These are phyloP conservation scores for Physella acuta DNA, from an alignment of 1,140 invertebrate genomes.

Conservation along the genomic window DNA sequence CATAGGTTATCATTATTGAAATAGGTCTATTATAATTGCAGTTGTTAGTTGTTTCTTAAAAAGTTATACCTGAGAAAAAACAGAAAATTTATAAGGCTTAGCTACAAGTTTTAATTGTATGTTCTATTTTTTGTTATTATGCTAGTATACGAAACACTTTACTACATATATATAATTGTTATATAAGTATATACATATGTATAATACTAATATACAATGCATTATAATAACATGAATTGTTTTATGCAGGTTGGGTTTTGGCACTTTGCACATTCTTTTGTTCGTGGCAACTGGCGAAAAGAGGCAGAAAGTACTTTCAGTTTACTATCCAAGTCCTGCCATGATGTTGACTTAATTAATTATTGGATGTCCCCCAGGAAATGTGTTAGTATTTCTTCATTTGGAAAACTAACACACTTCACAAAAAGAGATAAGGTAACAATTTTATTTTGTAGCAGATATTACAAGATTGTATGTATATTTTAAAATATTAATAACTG, in stretches of 20 bases:
- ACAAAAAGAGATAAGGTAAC: slow-evolving; percentile 50
- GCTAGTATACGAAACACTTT: not conserved
- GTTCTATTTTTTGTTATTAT: not conserved
- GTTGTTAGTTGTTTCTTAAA: no score
- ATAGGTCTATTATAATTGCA: no score
- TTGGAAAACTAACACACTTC: slow-evolving; percentile 62
- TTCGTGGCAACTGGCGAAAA: slow-evolving; percentile 63
- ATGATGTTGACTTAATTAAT: slow-evolving; percentile 62
- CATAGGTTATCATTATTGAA: no score
- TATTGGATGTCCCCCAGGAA: slow-evolving; percentile 59
- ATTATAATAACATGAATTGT: not conserved
- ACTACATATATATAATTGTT: not conserved
- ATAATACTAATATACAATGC: not conserved
- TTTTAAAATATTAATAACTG: no score
- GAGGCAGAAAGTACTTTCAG: slow-evolving; percentile 58
- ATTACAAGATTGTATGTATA: no score
- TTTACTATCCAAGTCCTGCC: slow-evolving; percentile 63
- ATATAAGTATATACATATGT: no score
- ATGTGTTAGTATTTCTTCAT: slow-evolving; percentile 59
- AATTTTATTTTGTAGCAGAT: no score
- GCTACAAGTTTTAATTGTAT: no score
- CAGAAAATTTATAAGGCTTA: no score
- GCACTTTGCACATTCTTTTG: slow-evolving; percentile 64
- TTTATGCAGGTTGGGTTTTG: slow-evolving; percentile 58
- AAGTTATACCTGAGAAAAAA: no score